These are phyloP conservation scores for Sebastes glaucus DNA, from an alignment of 2,797 vertebrate species.

Conservation along the genomic window DNA sequence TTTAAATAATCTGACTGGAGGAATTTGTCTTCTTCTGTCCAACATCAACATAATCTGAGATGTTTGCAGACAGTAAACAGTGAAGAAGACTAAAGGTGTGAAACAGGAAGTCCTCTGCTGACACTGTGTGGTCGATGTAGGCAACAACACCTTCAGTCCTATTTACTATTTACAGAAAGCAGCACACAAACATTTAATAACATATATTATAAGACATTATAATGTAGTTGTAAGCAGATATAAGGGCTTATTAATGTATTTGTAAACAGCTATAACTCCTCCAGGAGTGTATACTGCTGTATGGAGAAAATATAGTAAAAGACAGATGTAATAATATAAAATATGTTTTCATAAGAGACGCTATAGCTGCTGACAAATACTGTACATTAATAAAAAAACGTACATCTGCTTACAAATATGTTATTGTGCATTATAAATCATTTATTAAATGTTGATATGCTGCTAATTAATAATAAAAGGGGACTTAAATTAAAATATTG, in stretches of 20 bases:
- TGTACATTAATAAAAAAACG: not conserved
- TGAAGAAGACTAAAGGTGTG: not conserved
- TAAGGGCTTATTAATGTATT: not conserved
- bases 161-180: too few relatives aligned
- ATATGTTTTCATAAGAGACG: not conserved
- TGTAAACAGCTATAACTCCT: not conserved
- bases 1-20: not conserved
- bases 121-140: constrained; percentile 20
- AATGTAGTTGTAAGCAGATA: not conserved
- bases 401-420: not conserved
- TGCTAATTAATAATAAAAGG: not conserved
- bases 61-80: not conserved
- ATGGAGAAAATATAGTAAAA: not conserved
- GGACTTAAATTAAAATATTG: not conserved
- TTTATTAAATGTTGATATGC: not conserved
- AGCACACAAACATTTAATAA: not conserved
- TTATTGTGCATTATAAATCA: not conserved
- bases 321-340: not conserved
- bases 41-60: not conserved
- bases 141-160: not conserved
- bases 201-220: not conserved
- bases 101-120: constrained; percentile 46
- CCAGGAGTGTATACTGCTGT: not conserved
- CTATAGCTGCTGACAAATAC: not conserved
- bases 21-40: not conserved